phyloP scores from a whole-genome alignment of 2,113 vertebrate genomes.

The Petaurus breviceps region DNA sequence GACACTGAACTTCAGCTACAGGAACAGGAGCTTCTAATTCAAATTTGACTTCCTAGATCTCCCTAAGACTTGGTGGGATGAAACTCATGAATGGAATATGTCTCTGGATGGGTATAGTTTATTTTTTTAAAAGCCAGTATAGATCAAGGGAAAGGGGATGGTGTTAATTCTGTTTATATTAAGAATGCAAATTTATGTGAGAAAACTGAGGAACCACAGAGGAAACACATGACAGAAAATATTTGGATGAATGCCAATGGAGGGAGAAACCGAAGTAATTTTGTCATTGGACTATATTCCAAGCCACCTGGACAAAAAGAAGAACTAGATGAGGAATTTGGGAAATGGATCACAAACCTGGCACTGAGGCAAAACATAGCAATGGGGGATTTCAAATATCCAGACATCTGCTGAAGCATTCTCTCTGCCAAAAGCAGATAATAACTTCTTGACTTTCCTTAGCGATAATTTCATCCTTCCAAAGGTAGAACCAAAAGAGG shows the following conservation, averaged over 20 bases:
- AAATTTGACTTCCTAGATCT: background rate
- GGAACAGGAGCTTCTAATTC: background rate
- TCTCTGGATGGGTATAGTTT: background rate
- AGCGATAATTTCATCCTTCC: background rate
- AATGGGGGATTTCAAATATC: background rate
- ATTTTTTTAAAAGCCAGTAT: background rate
- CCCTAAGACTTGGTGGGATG: background rate
- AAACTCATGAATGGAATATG: background rate
- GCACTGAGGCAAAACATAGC: background rate
- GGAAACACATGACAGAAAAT: background rate
- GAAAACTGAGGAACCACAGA: background rate
- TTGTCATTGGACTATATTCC: background rate
- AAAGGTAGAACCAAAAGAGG: background rate
- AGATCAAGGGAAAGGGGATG: background rate
- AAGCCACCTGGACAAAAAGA: background rate
- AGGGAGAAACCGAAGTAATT: background rate
- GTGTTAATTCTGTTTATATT: background rate
- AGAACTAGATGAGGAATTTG: background rate
- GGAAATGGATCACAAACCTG: background rate
- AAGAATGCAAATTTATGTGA: background rate
- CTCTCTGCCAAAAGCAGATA: background rate
- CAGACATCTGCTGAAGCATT: background rate
- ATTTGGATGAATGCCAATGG: background rate
- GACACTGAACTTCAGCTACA: background rate
- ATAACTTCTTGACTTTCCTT: background rate